Evolutionary conservation across 64 coral and sea anemone species (phyloP).

Genomic region (Astreopora myriophthalma): DNA sequence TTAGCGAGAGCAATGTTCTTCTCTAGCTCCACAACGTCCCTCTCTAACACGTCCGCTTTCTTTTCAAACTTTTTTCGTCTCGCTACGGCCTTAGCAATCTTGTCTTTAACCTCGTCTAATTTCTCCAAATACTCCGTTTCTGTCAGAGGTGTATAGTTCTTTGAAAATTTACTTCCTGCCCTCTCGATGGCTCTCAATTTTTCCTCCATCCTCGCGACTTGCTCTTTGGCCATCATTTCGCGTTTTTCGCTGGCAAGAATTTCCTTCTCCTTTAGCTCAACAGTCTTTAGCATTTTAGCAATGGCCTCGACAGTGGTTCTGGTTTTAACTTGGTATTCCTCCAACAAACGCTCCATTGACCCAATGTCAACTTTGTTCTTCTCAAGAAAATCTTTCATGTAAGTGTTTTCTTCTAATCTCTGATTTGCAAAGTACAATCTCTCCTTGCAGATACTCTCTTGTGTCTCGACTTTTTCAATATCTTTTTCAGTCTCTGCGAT

Average conservation of each 20-base stretch:
- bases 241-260: conserved; percentile 14
- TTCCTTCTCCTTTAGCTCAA: not conserved
- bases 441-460: conserved; percentile 9
- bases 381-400: conserved; percentile 23
- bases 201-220: not conserved
- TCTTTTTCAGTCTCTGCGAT: conserved; percentile 11
- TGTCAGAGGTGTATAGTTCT: conserved; percentile 17
- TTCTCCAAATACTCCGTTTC: conserved; percentile 17
- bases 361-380: conserved; percentile 29
- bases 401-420: not conserved
- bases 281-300: conserved; percentile 12
- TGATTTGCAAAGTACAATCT: conserved; percentile 13
- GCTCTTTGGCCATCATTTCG: not conserved
- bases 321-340: not conserved
- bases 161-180: not conserved
- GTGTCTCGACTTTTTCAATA: not conserved
- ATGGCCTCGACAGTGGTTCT: not conserved
- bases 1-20: not conserved
- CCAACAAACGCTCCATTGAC: not conserved
- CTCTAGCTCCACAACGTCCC: conserved; percentile 2
- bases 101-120: not conserved
- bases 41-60: conserved; percentile 17
- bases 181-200: conserved; percentile 3
- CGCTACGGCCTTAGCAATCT: not conserved
- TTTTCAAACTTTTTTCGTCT: conserved; percentile 19